Evolutionary conservation across 1,140 invertebrate species (phyloP).

Genomic region (Caligus rogercresseyi): DNA sequence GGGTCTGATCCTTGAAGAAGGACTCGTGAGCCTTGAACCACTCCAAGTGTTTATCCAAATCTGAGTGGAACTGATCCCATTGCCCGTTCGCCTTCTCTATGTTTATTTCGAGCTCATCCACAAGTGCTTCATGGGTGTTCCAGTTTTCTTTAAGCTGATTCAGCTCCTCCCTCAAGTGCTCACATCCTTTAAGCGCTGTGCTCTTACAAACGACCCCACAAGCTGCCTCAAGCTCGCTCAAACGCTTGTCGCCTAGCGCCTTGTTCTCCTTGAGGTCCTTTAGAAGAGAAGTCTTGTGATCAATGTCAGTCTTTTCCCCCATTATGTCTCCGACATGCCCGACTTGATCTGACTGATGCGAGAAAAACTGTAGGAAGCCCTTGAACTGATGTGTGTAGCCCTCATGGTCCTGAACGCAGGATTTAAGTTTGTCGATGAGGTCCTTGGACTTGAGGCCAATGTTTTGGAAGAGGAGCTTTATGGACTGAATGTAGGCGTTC

Average conservation of each 20-base stretch:
- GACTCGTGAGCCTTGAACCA: constrained; percentile 70
- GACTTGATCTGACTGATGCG: constrained; percentile 41
- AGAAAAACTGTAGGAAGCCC: constrained; percentile 57
- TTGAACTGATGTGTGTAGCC: constrained; percentile 50
- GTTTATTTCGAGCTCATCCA: constrained; percentile 29
- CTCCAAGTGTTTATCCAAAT: constrained; percentile 52
- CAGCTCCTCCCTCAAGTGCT: constrained; percentile 51
- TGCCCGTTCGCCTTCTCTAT: constrained; percentile 52
- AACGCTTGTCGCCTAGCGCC: constrained; percentile 46
- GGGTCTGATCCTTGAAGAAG: constrained; percentile 60
- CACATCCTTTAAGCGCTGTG: constrained; percentile 56
- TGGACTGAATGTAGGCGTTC: constrained; percentile 66
- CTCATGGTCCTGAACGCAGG: constrained; percentile 66
- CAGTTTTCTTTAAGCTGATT: constrained; percentile 30
- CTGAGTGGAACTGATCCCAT: constrained; percentile 71
- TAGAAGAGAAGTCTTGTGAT: constrained; percentile 48
- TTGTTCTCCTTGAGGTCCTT: constrained; percentile 46
- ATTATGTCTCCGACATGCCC: constrained; percentile 45
- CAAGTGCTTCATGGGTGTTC: constrained; percentile 8
- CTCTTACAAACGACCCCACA: constrained; percentile 51
- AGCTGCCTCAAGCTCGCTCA: constrained; percentile 47
- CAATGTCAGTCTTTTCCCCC: constrained; percentile 60
- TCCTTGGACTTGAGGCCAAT: constrained; percentile 68
- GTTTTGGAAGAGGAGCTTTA: constrained; percentile 68
- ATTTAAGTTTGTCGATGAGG: constrained; percentile 60